Percentiles rank a stretch among this genome's conserved stretches.
phyloP scores from a whole-genome alignment of 2,888 invertebrate species.

The Lasioglossum lativentre region DNA sequence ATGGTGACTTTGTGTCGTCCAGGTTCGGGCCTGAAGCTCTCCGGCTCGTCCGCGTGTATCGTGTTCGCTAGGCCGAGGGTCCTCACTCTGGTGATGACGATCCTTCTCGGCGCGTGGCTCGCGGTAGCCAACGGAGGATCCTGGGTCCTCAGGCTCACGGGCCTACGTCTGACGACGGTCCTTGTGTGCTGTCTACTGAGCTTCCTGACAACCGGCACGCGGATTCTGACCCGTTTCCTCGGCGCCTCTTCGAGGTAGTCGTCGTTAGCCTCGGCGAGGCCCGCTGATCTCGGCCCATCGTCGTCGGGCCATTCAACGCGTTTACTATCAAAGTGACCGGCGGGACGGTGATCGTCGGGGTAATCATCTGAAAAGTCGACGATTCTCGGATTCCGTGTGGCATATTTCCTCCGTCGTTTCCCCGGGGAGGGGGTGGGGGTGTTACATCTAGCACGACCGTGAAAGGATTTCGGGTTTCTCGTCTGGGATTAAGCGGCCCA shows the following conservation, averaged over 20 bases:
- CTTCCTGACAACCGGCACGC: slow-evolving; percentile 81
- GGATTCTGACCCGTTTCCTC: slow-evolving; percentile 81
- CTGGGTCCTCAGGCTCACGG: slow-evolving; percentile 73
- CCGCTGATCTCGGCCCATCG: slow-evolving; percentile 20
- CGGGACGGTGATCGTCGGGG: slow-evolving; percentile 49
- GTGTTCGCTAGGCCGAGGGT: slow-evolving; percentile 68
- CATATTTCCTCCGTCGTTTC: slow-evolving; percentile 12
- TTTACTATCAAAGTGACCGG: slow-evolving; percentile 27
- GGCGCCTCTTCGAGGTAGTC: slow-evolving; percentile 58
- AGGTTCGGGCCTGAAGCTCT: slow-evolving; percentile 16
- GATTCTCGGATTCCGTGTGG: slow-evolving; percentile 45
- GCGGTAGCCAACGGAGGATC: slow-evolving; percentile 33
- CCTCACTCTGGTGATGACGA: slow-evolving; percentile 79
- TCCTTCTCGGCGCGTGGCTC: slow-evolving; percentile 73
- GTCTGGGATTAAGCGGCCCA: slow-evolving; percentile 42
- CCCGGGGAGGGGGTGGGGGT: not conserved
- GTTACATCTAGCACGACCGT: slow-evolving; percentile 33
- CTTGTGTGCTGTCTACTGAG: slow-evolving; percentile 78
- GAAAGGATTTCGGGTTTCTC: slow-evolving; percentile 25
- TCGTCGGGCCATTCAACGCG: slow-evolving; percentile 39
- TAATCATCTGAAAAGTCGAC: slow-evolving; percentile 69
- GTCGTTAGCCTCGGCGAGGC: slow-evolving; percentile 33
- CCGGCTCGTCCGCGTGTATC: slow-evolving; percentile 40
- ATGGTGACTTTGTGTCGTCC: slow-evolving; percentile 80
- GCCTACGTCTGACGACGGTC: slow-evolving; percentile 81